These are phyloP conservation scores for Sphaeramia orbicularis DNA, from an alignment of 2,797 vertebrate species.

Conservation along the genomic window DNA sequence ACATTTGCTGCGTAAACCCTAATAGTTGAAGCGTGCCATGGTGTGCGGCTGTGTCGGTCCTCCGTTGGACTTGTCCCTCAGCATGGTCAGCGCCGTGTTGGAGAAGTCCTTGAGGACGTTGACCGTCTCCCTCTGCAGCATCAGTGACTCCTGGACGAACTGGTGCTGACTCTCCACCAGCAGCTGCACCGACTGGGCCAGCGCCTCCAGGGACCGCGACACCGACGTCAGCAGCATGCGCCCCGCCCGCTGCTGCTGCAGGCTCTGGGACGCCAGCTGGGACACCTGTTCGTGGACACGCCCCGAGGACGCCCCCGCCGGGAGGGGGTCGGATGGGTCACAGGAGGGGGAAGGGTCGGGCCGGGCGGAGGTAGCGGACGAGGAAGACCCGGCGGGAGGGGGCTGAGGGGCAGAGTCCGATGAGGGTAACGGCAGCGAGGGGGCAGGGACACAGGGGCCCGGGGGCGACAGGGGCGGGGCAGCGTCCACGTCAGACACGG, in stretches of 20 bases:
- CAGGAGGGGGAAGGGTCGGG: conserved; percentile 5
- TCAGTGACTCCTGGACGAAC: conserved; percentile 84
- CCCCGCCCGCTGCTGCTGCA: conserved; percentile 84
- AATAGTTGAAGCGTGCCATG: conserved; percentile 21
- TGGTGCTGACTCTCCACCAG: conserved; percentile 85
- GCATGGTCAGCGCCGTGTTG: conserved; percentile 77
- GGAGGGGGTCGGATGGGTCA: conserved; percentile 27
- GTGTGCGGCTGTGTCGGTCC: conserved; percentile 32
- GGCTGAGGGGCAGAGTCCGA: not conserved
- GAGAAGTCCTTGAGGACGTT: conserved; percentile 84
- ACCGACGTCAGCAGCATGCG: conserved; percentile 79
- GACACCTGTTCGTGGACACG: conserved; percentile 60
- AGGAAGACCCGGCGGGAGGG: not conserved
- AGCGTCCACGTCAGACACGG: conserved; percentile 2
- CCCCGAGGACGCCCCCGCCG: conserved; percentile 27
- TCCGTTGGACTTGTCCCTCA: conserved; percentile 78
- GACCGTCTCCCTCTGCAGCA: conserved; percentile 83
- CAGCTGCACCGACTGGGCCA: conserved; percentile 83
- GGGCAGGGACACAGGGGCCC: not conserved
- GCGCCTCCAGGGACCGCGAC: conserved; percentile 81
- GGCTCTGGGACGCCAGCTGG: conserved; percentile 77
- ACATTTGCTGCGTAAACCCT: too few species aligned
- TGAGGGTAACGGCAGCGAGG: conserved; percentile 13
- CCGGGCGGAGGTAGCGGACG: conserved; percentile 20
- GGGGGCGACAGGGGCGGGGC: not conserved